Base-by-base conservation (phyloP, 2,888 invertebrate genomes). In the Scrobipalpa atriplicella region DNA sequence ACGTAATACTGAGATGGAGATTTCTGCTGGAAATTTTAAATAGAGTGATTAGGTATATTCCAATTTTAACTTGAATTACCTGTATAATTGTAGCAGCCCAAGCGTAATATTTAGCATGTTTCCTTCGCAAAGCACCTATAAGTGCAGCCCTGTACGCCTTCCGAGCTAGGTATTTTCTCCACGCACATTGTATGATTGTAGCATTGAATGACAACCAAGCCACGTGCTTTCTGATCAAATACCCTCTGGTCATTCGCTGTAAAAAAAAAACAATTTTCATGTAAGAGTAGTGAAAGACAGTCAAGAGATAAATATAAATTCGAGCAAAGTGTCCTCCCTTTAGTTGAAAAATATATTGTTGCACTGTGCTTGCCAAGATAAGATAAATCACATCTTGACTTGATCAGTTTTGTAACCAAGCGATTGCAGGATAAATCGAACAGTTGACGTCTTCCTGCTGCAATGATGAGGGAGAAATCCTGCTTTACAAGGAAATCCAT, bases 171-270 rank as follows among this genome's bases (percentile, higher is more conserved):
- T 90, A 84, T 10, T 79, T 64, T 74, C 90, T 85, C 68, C 85
- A 90, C 0, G 90, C 90, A 60, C 88, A 87, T 70, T 92, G 92
- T 71, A 92, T 91, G 13, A 72, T 87, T 1, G 69, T 82, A 2
- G 91, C 91, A 64, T 91, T 88, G 61, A 78, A 73, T 6, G 86
- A 78, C 41, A 92, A 73, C 89, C 87, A 87, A 0, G 82, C 82
- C 11, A 92, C 69, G 68, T 92, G 85, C 67, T 86, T 89, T 58
- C 89, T 81, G 29, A 89, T 87, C 64, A 90, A 73, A 69, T 86
- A 82, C 0, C 87, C 89, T 64, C 92, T 81, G 19, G 78, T 73
- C 73, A 87, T 77, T 9, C 87, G 85, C 61, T 88, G 89, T 41
- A 91, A 74, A 0, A 87, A n/a, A 29, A 16, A 13, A 11, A 18